Percentiles rank a stretch among this genome's conserved stretches.
phyloP scores from a whole-genome alignment of 2,113 vertebrate species.

The Rhynchopsitta pachyrhyncha region DNA sequence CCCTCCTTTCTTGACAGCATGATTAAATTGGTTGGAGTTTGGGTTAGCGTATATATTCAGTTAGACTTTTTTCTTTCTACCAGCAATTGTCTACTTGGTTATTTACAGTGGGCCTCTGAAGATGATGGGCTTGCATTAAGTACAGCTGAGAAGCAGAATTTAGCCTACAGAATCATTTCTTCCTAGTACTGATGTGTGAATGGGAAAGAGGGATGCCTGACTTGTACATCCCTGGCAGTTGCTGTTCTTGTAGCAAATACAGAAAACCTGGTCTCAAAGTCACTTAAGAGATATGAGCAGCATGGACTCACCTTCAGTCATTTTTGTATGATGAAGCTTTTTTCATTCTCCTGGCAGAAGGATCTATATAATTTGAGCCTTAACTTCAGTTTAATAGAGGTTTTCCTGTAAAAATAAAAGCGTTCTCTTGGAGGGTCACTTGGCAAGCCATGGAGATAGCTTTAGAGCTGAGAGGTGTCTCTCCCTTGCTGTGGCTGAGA shows the following conservation, averaged over 20 bases:
- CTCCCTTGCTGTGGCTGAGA: not conserved
- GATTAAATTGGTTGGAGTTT: not conserved
- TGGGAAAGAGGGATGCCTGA: not conserved
- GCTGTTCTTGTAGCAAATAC: not conserved
- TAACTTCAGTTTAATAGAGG: not conserved
- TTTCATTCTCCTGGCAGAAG: not conserved
- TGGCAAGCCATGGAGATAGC: not conserved
- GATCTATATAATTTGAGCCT: not conserved
- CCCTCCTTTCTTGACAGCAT: not conserved
- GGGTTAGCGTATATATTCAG: not conserved
- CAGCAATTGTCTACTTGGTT: not conserved
- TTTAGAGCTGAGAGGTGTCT: not conserved
- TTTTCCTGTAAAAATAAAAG: not conserved
- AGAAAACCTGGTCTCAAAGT: not conserved
- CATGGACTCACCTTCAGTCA: accelerated
- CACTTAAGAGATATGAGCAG: not conserved
- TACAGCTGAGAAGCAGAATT: not conserved
- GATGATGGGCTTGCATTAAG: not conserved
- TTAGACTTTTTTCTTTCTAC: not conserved
- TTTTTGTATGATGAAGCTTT: not conserved
- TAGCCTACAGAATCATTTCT: not conserved
- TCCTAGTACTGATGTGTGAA: not conserved
- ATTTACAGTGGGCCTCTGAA: not conserved
- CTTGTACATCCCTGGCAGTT: not conserved
- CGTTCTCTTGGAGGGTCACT: not conserved